Conservation (phyloP, 2,888 invertebrate species). For the Melanargia galathea region DNA sequence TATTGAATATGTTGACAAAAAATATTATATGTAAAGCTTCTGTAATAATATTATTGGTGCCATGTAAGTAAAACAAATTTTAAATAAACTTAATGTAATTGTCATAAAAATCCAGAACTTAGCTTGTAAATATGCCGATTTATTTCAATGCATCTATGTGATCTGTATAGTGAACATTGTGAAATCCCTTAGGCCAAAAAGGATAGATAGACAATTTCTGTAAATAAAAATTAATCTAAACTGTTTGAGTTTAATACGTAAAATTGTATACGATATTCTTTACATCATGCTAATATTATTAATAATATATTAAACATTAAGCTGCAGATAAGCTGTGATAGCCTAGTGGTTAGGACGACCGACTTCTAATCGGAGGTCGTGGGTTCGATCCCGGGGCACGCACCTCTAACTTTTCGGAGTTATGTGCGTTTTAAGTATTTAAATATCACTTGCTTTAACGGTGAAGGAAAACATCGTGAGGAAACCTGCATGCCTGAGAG, state of each 20-base stretch:
- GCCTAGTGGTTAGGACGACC: too few relatives aligned
- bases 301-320: conserved; percentile 10
- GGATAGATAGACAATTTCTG: conserved; percentile 34
- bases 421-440: too few relatives aligned
- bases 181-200: conserved; percentile 59
- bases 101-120: conserved; percentile 7
- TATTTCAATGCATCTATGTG: not conserved
- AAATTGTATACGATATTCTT: conserved; percentile 40
- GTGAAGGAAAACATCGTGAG: too few relatives aligned
- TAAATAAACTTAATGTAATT: not conserved
- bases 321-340: too few relatives aligned
- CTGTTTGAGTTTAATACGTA: conserved; percentile 36
- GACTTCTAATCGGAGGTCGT: too few relatives aligned
- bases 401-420: too few relatives aligned
- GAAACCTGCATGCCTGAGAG: too few relatives aligned
- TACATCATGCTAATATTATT: conserved; percentile 14
- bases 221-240: conserved; percentile 32
- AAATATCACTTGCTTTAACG: too few relatives aligned
- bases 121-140: conserved; percentile 13
- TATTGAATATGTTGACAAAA: not conserved
- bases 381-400: too few relatives aligned
- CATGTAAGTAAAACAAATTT: not conserved
- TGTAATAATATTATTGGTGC: not conserved
- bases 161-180: conserved; percentile 36
- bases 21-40: not conserved